Evolutionary conservation across 2,888 invertebrate species (phyloP), one percentile per base, ranked within the genome.

Genomic region (Laothoe populi): DNA sequence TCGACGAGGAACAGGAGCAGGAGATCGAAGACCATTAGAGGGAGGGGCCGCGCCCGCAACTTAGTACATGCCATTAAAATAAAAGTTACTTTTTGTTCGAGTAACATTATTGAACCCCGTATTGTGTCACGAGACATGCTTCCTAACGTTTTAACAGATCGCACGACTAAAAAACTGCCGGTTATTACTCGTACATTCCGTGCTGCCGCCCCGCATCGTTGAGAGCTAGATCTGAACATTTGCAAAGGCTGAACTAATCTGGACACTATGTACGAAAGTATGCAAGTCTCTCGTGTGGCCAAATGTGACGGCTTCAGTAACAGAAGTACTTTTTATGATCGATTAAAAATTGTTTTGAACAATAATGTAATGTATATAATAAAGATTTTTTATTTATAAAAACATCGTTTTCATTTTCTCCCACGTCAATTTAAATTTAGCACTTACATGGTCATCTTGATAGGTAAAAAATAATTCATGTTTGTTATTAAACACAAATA

Each of bases 1-100:
- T 96, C 87, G 96, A 96, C 75, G 96, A 96, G 86, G 95, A 95
- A 74, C 94, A 95, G 70, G 95, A 95, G 83, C 95, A 94, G 70
- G 95, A 95, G 77, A 93, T 95, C 66, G 95, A 95, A 66, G 95
- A 95, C 75, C 87, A 84, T 72, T 90, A 89, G 78, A 75, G 70
- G 66, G 64, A 64, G 67, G 64, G 64, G 62, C 66, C 61, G 26
- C 62, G 53, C 63, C 26, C 62, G 69, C 80, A 77, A 77, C 73
- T 75, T 81, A 84, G 75, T 82, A 84, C 82, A 88, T 88, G 91
- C 90, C 92, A 90, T 88, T 90, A 79, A 84, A 83, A 82, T 73
- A 82, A 79, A 74, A 78, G 90, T 90, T 90, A 88, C 88, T 85
- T 82, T 81, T 71, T 74, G 68, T 82, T 78, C 72, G 69, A 81